These are phyloP conservation scores for Tridacna crocea DNA, from an alignment of 2,888 invertebrate species.

Conservation along the genomic window DNA sequence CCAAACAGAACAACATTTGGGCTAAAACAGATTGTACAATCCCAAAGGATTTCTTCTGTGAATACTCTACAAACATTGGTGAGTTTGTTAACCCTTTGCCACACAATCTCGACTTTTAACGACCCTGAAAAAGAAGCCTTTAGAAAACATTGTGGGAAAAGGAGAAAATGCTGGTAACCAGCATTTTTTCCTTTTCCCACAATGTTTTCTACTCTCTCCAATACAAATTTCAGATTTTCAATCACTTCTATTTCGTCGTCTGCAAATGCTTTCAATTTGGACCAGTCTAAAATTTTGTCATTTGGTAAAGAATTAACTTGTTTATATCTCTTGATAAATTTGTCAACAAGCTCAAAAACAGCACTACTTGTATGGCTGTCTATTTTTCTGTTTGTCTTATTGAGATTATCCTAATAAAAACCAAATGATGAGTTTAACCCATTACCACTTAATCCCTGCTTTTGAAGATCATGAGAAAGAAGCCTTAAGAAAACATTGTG, in stretches of 20 bases:
- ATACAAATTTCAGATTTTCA: too few relatives aligned
- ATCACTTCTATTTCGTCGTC: too few relatives aligned
- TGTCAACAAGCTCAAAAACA: background rate
- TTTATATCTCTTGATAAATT: background rate
- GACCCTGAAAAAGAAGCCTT: too few relatives aligned
- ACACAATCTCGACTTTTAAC: background rate
- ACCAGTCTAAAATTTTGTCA: too few relatives aligned
- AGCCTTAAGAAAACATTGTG: too few relatives aligned
- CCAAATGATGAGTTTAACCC: background rate
- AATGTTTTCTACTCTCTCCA: too few relatives aligned
- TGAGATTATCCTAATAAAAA: background rate
- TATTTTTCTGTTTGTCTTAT: background rate
- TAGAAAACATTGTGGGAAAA: too few relatives aligned
- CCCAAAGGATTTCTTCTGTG: slow-evolving; percentile 58
- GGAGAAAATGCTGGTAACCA: too few relatives aligned
- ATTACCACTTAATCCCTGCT: too few relatives aligned
- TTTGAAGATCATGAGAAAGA: too few relatives aligned
- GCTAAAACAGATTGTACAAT: slow-evolving; percentile 46
- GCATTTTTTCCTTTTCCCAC: too few relatives aligned
- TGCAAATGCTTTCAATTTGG: too few relatives aligned
- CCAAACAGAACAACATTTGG: slow-evolving; percentile 54
- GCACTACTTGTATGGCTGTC: background rate
- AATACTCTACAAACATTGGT: slow-evolving; percentile 64
- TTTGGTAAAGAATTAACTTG: background rate
- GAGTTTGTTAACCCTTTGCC: background rate